These are phyloP conservation scores for Potorous gilbertii DNA, from an alignment of 2,797 vertebrate species.

Conservation along the genomic window DNA sequence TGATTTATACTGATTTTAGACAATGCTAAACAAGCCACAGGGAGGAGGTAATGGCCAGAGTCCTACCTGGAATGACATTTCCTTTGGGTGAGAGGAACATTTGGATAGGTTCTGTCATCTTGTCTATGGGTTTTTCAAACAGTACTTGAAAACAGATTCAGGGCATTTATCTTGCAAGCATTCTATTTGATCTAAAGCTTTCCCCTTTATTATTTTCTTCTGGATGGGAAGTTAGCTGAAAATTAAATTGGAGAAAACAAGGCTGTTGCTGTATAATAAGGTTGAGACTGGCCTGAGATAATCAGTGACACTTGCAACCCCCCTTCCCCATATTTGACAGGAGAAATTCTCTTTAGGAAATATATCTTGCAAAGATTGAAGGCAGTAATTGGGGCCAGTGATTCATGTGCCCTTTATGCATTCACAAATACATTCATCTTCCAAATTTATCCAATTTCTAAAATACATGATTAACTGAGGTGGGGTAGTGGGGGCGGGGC, in stretches of 20 bases:
- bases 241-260: conserved; percentile 47
- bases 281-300: conserved; percentile 41
- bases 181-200: conserved; percentile 65
- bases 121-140: conserved; percentile 61
- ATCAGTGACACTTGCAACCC: conserved; percentile 12
- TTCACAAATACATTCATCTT: conserved; percentile 75
- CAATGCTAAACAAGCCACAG: conserved; percentile 65
- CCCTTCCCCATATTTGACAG: conserved; percentile 5
- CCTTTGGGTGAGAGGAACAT: neutral
- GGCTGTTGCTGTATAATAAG: conserved; percentile 63
- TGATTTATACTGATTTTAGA: conserved; percentile 66
- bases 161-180: conserved; percentile 63
- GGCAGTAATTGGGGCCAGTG: conserved; percentile 76
- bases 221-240: conserved; percentile 41
- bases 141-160: conserved; percentile 61
- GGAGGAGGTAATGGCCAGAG: conserved; percentile 30
- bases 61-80: neutral
- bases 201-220: conserved; percentile 43
- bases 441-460: conserved; percentile 67
- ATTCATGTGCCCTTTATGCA: conserved; percentile 74
- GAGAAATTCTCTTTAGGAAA: conserved; percentile 55
- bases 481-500: neutral
- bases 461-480: conserved; percentile 50
- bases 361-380: conserved; percentile 63
- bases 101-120: neutral